Conservation (phyloP, 2,888 invertebrate species). For the Drosophila mimetica region DNA sequence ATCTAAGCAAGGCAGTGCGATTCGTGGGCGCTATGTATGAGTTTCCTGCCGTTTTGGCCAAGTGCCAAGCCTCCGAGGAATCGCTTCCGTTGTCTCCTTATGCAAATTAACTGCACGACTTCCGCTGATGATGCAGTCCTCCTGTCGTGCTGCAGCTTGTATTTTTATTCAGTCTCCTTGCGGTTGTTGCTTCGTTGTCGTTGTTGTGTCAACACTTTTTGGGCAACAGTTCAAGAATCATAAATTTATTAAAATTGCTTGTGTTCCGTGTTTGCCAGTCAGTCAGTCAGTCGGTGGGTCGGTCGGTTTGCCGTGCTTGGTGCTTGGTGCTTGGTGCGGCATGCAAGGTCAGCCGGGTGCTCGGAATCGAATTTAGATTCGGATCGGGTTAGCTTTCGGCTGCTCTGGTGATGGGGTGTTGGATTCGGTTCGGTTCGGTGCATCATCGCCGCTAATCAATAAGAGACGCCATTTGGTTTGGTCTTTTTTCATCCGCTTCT, state of each 20-base stretch:
- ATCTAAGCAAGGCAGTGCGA: slow-evolving; percentile 4
- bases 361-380: slow-evolving; percentile 31
- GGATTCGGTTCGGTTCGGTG: slow-evolving; percentile 10
- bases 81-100: slow-evolving; percentile 51
- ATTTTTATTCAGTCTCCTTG: slow-evolving; percentile 8
- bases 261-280: slow-evolving; percentile 49
- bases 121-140: slow-evolving; percentile 31
- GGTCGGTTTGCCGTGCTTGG: slow-evolving; percentile 28
- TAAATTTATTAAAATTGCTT: slow-evolving; percentile 54
- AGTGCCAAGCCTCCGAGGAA: slow-evolving; percentile 26
- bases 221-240: slow-evolving; percentile 43
- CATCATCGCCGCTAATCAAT: slow-evolving; percentile 38
- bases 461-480: slow-evolving; percentile 37
- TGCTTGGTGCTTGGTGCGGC: slow-evolving; percentile 11
- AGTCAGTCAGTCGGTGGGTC: slow-evolving; percentile 3
- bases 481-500: slow-evolving; percentile 14
- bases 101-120: slow-evolving; percentile 69
- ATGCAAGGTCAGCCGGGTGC: slow-evolving; percentile 29
- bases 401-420: neutral
- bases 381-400: slow-evolving; percentile 31
- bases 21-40: neutral
- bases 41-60: slow-evolving; percentile 7
- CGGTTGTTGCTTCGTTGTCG: slow-evolving; percentile 19
- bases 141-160: slow-evolving; percentile 12
- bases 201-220: slow-evolving; percentile 56